These are phyloP conservation scores for Aculops lycopersici DNA, from an alignment of 1,140 invertebrate genomes.

Conservation along the genomic window DNA sequence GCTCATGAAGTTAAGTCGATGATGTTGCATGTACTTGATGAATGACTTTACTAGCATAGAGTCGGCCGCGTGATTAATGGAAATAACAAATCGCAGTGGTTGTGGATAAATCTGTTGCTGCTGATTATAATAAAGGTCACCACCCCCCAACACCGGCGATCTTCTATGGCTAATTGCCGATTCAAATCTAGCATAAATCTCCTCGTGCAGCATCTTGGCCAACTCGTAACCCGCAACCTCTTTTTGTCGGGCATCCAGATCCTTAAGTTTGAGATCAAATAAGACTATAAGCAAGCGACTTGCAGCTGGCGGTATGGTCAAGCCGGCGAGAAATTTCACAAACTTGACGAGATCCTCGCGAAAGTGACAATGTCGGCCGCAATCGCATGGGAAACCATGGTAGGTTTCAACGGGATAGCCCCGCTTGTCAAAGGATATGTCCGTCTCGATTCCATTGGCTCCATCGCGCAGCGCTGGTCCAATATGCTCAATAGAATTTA, in stretches of 20 bases:
- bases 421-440: conserved; percentile 10
- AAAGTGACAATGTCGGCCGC: conserved; percentile 10
- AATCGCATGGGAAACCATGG: conserved; percentile 13
- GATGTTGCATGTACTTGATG: background rate
- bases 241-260: conserved; percentile 6
- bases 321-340: conserved; percentile 7
- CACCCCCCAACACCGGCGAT: no score
- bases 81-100: conserved; percentile 6
- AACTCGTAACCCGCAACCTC: conserved; percentile 8
- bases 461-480: conserved; percentile 10
- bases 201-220: conserved; percentile 7
- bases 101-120: background rate
- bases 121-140: no score
- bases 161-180: no score
- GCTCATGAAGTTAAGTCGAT: background rate
- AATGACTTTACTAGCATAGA: conserved; percentile 5
- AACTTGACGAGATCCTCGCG: conserved; percentile 8
- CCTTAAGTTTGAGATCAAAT: conserved; percentile 10
- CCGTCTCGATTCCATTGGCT: conserved; percentile 12
- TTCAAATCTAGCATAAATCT: conserved; percentile 6
- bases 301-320: conserved; percentile 8
- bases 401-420: conserved; percentile 8
- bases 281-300: conserved; percentile 7
- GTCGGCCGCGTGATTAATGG: conserved; percentile 8
- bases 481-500: conserved; percentile 12